These are phyloP conservation scores for Albula glossodonta DNA, from an alignment of 2,113 vertebrate genomes.

Conservation along the genomic window DNA sequence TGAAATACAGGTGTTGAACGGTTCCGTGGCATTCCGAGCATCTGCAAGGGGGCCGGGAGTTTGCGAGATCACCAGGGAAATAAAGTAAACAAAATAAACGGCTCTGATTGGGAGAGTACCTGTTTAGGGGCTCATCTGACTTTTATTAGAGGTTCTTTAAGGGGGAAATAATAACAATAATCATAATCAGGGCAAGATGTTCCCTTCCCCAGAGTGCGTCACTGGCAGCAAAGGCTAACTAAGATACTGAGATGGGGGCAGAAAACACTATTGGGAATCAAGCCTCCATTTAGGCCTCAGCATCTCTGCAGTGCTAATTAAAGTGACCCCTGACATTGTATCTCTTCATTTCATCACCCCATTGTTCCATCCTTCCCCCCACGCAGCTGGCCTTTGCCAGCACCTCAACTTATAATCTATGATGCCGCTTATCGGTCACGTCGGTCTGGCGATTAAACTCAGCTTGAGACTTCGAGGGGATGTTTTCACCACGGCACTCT, in stretches of 20 bases:
- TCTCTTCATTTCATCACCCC: background rate
- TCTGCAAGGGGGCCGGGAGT: conserved; percentile 31
- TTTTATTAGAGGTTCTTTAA: conserved; percentile 46
- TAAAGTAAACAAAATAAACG: conserved; percentile 39
- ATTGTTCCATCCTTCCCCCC: background rate
- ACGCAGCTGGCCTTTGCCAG: background rate
- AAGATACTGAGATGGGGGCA: conserved; percentile 32
- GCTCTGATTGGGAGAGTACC: conserved; percentile 33
- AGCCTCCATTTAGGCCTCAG: conserved; percentile 2
- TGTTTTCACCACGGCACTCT: background rate
- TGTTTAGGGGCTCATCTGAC: conserved; percentile 44
- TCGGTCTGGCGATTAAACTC: background rate
- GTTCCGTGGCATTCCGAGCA: background rate
- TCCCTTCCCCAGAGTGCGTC: conserved; percentile 34
- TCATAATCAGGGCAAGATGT: conserved; percentile 44
- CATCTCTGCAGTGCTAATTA: conserved; percentile 15
- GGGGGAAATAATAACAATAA: conserved; percentile 49
- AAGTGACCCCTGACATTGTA: conserved; percentile 6
- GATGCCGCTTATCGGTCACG: background rate
- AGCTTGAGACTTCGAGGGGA: background rate
- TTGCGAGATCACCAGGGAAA: conserved; percentile 45
- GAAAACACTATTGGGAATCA: conserved; percentile 4
- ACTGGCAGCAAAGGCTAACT: conserved; percentile 36
- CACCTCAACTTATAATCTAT: background rate
- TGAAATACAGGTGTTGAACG: conserved; percentile 40